These are phyloP conservation scores for Molossus molossus DNA, from an alignment of 2,797 vertebrate genomes.

Conservation along the genomic window DNA sequence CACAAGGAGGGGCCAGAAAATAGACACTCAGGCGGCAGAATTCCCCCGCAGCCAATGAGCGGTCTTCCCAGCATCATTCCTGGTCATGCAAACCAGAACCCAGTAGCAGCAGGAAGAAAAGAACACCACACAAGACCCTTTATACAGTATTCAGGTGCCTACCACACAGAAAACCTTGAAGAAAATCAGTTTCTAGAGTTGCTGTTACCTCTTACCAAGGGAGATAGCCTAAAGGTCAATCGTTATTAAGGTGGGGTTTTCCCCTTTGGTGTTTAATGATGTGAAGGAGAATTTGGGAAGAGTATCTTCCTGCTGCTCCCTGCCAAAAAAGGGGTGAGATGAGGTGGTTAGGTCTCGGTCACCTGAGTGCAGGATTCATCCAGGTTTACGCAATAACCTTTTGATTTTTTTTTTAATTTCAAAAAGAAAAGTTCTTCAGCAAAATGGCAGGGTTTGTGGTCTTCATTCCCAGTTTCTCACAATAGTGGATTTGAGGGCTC, in stretches of 20 bases:
- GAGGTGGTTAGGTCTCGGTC: slow-evolving; percentile 67
- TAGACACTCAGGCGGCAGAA: slow-evolving; percentile 80
- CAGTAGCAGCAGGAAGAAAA: slow-evolving; percentile 85
- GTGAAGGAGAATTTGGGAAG: slow-evolving; percentile 18
- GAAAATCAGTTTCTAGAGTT: slow-evolving; percentile 94
- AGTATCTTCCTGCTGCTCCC: slow-evolving; percentile 45
- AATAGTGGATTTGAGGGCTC: slow-evolving; percentile 72
- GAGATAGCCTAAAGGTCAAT: slow-evolving; percentile 10
- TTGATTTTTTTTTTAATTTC: slow-evolving; percentile 74
- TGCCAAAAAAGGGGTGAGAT: slow-evolving; percentile 55
- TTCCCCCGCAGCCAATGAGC: slow-evolving; percentile 89
- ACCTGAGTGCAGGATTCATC: slow-evolving; percentile 83
- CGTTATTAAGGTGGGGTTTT: not conserved
- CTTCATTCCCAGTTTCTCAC: slow-evolving; percentile 65
- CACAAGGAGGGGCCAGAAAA: slow-evolving; percentile 82
- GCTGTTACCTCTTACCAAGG: slow-evolving; percentile 96
- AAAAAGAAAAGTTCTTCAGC: slow-evolving; percentile 82
- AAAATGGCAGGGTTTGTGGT: slow-evolving; percentile 60
- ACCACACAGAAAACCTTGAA: slow-evolving; percentile 94
- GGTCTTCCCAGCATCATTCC: slow-evolving; percentile 90
- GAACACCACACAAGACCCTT: slow-evolving; percentile 89
- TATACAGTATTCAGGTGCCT: slow-evolving; percentile 95
- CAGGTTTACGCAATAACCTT: slow-evolving; percentile 89
- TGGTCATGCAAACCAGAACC: slow-evolving; percentile 87
- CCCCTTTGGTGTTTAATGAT: slow-evolving; percentile 26